Base-by-base conservation (phyloP, 2,797 vertebrate species). In the Cuculus canorus region DNA sequence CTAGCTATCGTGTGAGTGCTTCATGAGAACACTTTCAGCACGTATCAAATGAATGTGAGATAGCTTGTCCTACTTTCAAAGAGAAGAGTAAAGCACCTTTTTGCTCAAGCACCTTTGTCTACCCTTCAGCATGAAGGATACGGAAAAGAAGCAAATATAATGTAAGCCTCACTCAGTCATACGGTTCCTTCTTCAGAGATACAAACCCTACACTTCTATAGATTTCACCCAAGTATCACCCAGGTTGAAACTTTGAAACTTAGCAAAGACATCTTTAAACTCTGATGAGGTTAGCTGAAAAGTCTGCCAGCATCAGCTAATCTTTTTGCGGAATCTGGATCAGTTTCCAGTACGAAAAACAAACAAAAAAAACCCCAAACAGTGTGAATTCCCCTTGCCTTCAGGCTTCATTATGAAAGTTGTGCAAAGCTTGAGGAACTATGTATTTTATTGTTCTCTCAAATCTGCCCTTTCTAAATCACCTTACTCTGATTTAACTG, bases 401-500 rank as follows among this genome's bases (percentile, higher is more conserved):
- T 90, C 75, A 91, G 66, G 73, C 87, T 96, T 93, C 92, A 75
- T 95, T 95, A 90, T 77, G 65, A 95, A 94, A 95, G 88, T 94
- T 96, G 95, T 95, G 61, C 89, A 93, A 82, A 94, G 87, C 75
- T 96, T 2, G 2, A 95, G 60, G 92, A 97, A 88, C 77, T 83
- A 86, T 93, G 65, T 80, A 73, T 93, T 96, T 97, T 91, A 97
- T 97, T 97, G 86, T 97, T 97, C 95, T 97, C 92, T 82, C 90
- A 96, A 96, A 93, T 93, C 65, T 95, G 94, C 95, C 97, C 98
- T 98, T 98, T 98, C 96, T 91, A 97, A 97, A 98, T 97, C 96
- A 98, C 97, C 97, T 98, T 97, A 96, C 97, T 98, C 96, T 97
- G 96, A 97, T 97, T 90, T 97, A 98, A 97, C 98, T 98, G 97